A percentile compares a stretch with the other conserved stretches of the same genome.
These are phyloP conservation scores for Rynchops niger DNA, from an alignment of 2,113 vertebrate genomes.

Conservation along the genomic window DNA sequence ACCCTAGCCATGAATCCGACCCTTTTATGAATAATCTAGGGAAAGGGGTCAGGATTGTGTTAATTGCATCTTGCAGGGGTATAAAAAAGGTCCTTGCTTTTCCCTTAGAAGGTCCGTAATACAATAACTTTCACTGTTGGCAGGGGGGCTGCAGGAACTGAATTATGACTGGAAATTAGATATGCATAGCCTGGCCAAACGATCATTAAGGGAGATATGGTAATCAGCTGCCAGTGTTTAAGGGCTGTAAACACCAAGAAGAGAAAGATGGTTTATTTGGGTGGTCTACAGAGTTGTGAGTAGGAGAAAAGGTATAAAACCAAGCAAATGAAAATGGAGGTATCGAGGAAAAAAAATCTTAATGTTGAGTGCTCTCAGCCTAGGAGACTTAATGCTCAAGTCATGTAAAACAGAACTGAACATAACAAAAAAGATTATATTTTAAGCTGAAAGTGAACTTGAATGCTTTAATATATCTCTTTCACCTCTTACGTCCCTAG, in stretches of 20 bases:
- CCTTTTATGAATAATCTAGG: neutral
- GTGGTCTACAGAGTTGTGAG: conserved; percentile 24
- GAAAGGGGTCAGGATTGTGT: neutral
- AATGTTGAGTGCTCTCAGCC: neutral
- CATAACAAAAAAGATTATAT: neutral
- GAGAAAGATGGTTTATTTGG: conserved; percentile 39
- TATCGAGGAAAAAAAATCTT: neutral
- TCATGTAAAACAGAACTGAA: neutral
- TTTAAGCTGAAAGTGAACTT: conserved; percentile 7
- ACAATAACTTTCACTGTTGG: conserved; percentile 46
- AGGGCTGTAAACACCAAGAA: conserved; percentile 58
- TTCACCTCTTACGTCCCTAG: conserved; percentile 21
- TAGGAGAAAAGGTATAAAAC: conserved; percentile 25
- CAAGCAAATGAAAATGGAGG: neutral
- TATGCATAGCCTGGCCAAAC: conserved; percentile 53
- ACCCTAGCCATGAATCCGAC: neutral
- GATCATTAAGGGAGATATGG: conserved; percentile 53
- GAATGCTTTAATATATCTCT: conserved; percentile 18
- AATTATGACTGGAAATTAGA: conserved; percentile 64
- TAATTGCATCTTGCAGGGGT: neutral
- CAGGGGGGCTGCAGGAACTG: conserved; percentile 52
- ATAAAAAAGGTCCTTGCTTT: conserved; percentile 13
- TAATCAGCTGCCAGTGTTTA: conserved; percentile 62
- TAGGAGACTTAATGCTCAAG: neutral
- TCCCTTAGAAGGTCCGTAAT: neutral